Base-by-base conservation (phyloP, 2,888 invertebrate species). In the Cremastinae sp. region DNA sequence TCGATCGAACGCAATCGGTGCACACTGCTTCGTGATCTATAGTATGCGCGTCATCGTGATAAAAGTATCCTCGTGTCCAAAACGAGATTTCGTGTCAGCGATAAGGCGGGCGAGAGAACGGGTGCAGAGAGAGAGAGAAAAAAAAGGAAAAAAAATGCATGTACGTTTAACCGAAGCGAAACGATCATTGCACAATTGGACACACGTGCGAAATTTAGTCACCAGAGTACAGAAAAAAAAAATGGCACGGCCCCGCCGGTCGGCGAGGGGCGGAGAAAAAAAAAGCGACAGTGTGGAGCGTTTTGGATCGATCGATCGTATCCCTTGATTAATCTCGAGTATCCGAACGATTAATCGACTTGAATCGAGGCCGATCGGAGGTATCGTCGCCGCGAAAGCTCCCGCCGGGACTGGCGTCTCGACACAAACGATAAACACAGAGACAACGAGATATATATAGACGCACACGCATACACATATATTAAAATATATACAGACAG, bases 281-380 rank as follows among this genome's bases (percentile, higher is more conserved):
- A 41, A 56, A 58, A 73, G 77, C 59, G 72, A 80, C 80, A 80
- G 80, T 80, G 79, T 80, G 80, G 78, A 79, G 80, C 79, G 80
- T 78, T 80, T 80, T 78, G 77, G 80, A 80, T 80, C 79, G 79
- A 80, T 80, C 80, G 80, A 80, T 80, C 78, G 80, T 80, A 78
- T 74, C 65, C n/a, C 76, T 65, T 61, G 73, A 77, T 73, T 74
- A 77, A 74, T 77, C 76, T 77, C 76, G 76, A 77, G 69, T 66
- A 69, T 69, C 36, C 76, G 76, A 74, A 43, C 70, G 76, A 77
- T 77, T 73, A 77, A 77, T 77, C 76, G 76, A 74, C 70, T 61
- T 20, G 56, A 54, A 16, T 77, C 73, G 76, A 77, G 76, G 65
- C 76, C 76, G 76, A 77, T 65, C 65, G 76, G 73, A 73, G 61